These are phyloP conservation scores for Archegozetes longisetosus DNA, from an alignment of 1,140 invertebrate species.

Conservation along the genomic window DNA sequence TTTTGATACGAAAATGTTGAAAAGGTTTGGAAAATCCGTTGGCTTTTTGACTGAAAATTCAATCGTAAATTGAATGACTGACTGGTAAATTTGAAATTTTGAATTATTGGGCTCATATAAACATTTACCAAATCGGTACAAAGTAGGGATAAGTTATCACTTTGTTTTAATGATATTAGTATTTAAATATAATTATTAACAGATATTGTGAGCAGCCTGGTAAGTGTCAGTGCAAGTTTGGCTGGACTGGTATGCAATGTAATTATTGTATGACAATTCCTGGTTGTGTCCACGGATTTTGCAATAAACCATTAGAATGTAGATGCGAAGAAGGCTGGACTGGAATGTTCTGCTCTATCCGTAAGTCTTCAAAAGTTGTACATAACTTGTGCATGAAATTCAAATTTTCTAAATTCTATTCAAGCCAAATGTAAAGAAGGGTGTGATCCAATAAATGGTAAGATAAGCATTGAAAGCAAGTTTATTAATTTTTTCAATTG, in stretches of 20 bases:
- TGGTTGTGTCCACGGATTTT: conserved; percentile 40
- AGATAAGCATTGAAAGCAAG: background rate
- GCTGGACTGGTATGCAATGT: conserved; percentile 21
- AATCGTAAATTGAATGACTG: no score
- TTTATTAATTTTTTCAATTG: no score
- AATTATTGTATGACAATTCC: conserved; percentile 60
- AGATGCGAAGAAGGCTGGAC: conserved; percentile 27
- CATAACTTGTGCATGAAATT: background rate
- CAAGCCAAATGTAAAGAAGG: conserved; percentile 55
- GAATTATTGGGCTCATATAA: no score
- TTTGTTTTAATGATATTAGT: no score
- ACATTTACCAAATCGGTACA: no score
- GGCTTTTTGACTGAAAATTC: no score
- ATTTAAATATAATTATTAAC: background rate
- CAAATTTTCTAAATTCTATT: background rate
- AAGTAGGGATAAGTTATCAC: no score
- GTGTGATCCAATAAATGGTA: conserved; percentile 55
- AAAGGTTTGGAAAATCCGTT: no score
- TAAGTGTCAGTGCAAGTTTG: conserved; percentile 42
- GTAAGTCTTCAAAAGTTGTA: conserved; percentile 7
- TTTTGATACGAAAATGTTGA: no score
- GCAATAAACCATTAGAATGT: conserved; percentile 28
- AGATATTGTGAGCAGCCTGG: conserved; percentile 63
- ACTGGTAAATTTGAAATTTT: no score
- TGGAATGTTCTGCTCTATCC: conserved; percentile 20